phyloP scores from a whole-genome alignment of 2,797 vertebrate genomes.

The Merluccius polli region DNA sequence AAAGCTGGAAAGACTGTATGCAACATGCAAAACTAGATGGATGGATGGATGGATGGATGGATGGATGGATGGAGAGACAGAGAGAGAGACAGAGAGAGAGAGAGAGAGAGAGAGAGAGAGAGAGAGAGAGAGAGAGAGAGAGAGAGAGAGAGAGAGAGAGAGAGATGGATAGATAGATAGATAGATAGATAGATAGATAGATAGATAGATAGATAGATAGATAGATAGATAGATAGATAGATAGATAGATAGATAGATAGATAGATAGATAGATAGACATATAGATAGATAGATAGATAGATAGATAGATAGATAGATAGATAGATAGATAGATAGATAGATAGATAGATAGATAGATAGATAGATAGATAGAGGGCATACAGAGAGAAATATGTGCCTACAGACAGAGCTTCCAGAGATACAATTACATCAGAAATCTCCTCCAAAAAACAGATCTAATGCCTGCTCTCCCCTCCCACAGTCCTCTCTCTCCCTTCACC shows the following conservation, averaged over 20 bases:
- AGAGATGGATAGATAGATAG: neutral
- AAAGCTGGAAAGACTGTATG: neutral
- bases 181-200: constrained; percentile 4
- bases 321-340: neutral
- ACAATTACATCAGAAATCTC: neutral
- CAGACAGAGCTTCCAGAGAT: neutral
- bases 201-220: neutral
- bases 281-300: neutral
- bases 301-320: neutral
- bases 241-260: neutral
- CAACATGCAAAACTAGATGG: neutral
- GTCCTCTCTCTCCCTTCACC: constrained; percentile 19
- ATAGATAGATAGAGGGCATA: neutral
- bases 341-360: neutral
- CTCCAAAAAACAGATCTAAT: neutral
- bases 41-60: neutral
- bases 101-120: neutral
- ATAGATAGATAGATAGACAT: neutral
- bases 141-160: neutral
- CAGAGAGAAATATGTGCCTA: neutral
- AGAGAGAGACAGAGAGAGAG: neutral
- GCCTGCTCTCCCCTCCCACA: constrained; percentile 44
- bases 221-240: neutral
- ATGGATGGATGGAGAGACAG: neutral
- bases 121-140: neutral